phyloP scores from a whole-genome alignment of 2,113 vertebrate species.

The Tapirus terrestris region DNA sequence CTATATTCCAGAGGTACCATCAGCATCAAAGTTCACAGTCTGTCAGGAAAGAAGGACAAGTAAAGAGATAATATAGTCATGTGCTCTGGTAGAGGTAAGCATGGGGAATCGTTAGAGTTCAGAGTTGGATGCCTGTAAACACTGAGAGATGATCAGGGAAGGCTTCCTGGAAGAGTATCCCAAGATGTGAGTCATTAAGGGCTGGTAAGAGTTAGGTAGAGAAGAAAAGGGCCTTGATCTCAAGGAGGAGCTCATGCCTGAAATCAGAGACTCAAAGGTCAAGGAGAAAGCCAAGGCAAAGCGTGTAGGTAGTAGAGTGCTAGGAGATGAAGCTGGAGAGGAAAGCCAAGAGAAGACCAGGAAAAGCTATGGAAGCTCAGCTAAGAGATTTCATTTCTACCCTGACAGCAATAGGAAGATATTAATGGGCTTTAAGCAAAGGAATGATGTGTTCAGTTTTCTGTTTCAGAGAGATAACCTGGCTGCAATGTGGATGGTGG shows the following conservation, averaged over 20 bases:
- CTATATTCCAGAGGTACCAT: background rate
- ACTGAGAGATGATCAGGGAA: background rate
- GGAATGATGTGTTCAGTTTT: background rate
- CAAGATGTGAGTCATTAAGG: background rate
- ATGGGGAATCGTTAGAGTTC: rapidly evolving
- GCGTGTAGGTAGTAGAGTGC: rapidly evolving
- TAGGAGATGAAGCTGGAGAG: background rate
- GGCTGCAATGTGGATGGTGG: rapidly evolving
- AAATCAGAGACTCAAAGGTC: background rate
- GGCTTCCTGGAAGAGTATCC: background rate
- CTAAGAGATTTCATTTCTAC: background rate
- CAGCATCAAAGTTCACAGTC: no score
- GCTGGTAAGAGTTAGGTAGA: background rate
- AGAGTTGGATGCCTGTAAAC: background rate
- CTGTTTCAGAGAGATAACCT: background rate
- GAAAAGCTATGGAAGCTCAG: background rate
- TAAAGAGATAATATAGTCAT: background rate
- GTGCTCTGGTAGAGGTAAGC: background rate
- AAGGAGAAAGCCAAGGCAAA: background rate
- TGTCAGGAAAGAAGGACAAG: background rate
- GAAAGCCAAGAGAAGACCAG: background rate
- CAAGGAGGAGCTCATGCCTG: no score
- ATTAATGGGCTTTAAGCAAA: background rate
- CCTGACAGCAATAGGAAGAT: background rate
- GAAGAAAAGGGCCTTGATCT: background rate